Percentiles rank a stretch among this genome's conserved stretches.
Conservation (phyloP, 2,888 invertebrate genomes). For the Cephus sareptanus region DNA sequence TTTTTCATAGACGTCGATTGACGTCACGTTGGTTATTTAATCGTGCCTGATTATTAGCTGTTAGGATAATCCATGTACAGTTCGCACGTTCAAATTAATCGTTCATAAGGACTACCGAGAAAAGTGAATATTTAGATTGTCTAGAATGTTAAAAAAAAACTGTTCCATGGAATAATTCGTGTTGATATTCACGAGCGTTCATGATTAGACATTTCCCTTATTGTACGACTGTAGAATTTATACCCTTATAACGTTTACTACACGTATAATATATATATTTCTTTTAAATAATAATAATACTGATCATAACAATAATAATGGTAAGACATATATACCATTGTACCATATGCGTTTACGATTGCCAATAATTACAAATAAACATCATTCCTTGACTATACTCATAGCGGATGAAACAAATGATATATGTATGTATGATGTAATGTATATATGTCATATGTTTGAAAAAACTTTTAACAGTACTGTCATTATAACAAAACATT, state of each 20-base stretch:
- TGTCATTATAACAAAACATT: not conserved
- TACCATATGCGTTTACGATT: conserved; percentile 30
- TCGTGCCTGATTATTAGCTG: not conserved
- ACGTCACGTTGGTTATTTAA: not conserved
- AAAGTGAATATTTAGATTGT: not conserved
- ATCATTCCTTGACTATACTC: not conserved
- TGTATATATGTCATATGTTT: not conserved
- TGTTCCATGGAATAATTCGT: not conserved
- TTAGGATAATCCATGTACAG: not conserved
- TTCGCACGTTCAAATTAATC: not conserved
- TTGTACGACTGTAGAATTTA: conserved; percentile 6
- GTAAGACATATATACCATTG: conserved; percentile 18
- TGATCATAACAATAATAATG: not conserved
- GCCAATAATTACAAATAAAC: conserved; percentile 13
- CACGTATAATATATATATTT: conserved; percentile 9
- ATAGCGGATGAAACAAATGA: not conserved
- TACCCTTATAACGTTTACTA: conserved; percentile 4
- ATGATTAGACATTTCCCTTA: not conserved
- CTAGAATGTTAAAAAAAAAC: not conserved
- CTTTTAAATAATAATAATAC: not conserved
- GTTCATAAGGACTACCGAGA: not conserved
- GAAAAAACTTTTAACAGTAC: not conserved
- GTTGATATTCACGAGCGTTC: not conserved
- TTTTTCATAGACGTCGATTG: not conserved
- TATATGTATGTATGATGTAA: not conserved